Evolutionary conservation across 2,113 vertebrate species (phyloP).

Genomic region (Eupsittula cactorum): DNA sequence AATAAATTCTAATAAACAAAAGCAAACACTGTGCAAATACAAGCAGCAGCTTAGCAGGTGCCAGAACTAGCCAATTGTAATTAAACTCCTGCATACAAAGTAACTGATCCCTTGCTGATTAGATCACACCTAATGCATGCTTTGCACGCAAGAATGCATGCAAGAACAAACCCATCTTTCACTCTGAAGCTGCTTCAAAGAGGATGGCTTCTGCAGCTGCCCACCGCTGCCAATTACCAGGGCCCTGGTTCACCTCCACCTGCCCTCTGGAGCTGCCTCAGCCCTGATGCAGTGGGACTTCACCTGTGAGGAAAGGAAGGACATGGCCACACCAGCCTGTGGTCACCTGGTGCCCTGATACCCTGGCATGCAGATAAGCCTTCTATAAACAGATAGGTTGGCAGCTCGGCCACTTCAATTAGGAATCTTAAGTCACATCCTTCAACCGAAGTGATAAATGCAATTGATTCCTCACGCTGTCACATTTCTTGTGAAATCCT

Average conservation of each 20-base stretch:
- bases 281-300: fast-evolving
- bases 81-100: not conserved
- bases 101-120: not conserved
- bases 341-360: fast-evolving
- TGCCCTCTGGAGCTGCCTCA: not conserved
- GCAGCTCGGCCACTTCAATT: not conserved
- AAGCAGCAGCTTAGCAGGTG: not conserved
- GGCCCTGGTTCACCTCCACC: not conserved
- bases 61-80: not conserved
- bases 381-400: not conserved
- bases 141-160: not conserved
- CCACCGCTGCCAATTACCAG: fast-evolving
- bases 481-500: not conserved
- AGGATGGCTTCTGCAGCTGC: not conserved
- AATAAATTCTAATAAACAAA: not conserved
- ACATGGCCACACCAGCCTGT: fast-evolving
- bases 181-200: not conserved
- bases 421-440: not conserved
- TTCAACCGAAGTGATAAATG: not conserved
- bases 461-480: not conserved
- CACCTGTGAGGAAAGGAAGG: not conserved
- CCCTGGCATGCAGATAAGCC: fast-evolving
- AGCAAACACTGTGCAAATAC: not conserved
- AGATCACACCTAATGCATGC: not conserved
- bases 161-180: not conserved